Base-by-base conservation (phyloP, 2,113 vertebrate genomes). In the Poecile atricapillus region DNA sequence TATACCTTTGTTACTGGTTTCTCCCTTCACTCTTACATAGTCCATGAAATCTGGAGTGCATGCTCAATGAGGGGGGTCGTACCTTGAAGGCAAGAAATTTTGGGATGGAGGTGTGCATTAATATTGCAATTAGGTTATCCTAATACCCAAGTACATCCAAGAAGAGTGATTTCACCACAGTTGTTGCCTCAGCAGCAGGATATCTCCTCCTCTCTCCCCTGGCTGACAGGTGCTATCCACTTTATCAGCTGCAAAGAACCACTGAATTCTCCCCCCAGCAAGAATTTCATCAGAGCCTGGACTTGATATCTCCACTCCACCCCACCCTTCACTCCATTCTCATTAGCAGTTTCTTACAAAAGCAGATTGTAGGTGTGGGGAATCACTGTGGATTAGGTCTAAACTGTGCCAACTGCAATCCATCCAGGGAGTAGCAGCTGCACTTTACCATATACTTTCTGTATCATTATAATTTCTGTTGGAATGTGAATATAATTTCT, bases 101-200 rank as follows among this genome's bases (percentile, higher is more conserved):
- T 7, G 39, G 33, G 14, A 23, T 44, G 27, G 18, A 68, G 11
- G 7, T 44, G 31, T 50, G 21, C 50, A 9, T 37, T 68, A 37
- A 59, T 31, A 37, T 7, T 22, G 15, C 11, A 37, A 18, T 33
- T 44, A 52, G 37, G 12, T 60, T 44, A 59, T 37, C 37, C 37
- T 39, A 25, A 68, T 31, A 9, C 52, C 11, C 21, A 37, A 8
- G 44, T 44, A 39, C 37, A 27, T 37, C 22, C 63, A 37, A 52
- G 9, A 17, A 68, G 53, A 77, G 8, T 0, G 0, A 52, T 52
- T 52, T 60, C 31, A 18, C 17, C 14, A 7, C 4, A 31, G 31
- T 1, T 43, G 16, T 23, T 74, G 50, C 21, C 25, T 68, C 27
- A 35, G 37, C 37, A 86, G 37, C 17, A 12, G 17, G 17, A 59